Evolutionary conservation across 1,140 invertebrate species (phyloP), one percentile per base, ranked within the genome.

Genomic region (Wiebesia pumilae): DNA sequence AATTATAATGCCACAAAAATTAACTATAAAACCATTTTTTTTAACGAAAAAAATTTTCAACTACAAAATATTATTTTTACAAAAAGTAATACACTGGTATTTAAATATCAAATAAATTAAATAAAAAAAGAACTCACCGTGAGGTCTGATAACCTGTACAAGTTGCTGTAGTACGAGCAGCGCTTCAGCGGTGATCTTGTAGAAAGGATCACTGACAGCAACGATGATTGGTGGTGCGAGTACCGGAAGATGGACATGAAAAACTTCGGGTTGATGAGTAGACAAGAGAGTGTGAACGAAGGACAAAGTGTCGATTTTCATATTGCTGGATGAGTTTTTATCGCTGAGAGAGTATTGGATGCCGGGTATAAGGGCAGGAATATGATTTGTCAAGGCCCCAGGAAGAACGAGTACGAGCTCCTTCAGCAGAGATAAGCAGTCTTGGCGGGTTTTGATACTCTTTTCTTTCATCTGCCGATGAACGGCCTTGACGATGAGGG

Each of bases 141-240:
- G 94, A 0, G 98, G 98, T 84, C 98, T 95, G 88, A 99, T 97
- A 16, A 99, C 98, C 94, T 98, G 98, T 10, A 99, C 98, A 69
- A 99, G 94, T 86, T 98, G 97, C 91, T 99, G 98, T 81, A 99
- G 94, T 47, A 99, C 98, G 21, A 98, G 93, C 33, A 99, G 93
- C 1, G 98, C 98, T 94, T 99, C 98, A 0, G 98, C 98, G 10
- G 98, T 98, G 71, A 99, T 99, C 94, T 99, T 99, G 94, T 99
- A 99, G 94, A 99, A 99, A 65, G 96, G 96, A 95, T 99, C 99
- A 54, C 96, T 96, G 24, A 99, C 98, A 65, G 98, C 97, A 77
- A 96, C 94, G 51, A 99, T 96, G 67, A 99, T 96, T 0, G 98
- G 96, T 7, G 98, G 98, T 27, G 99, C 95, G n/a, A 99, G 93